Percentiles rank a stretch among this genome's conserved stretches.
These are phyloP conservation scores for Globia sparganii DNA, from an alignment of 2,888 invertebrate species.

Conservation along the genomic window DNA sequence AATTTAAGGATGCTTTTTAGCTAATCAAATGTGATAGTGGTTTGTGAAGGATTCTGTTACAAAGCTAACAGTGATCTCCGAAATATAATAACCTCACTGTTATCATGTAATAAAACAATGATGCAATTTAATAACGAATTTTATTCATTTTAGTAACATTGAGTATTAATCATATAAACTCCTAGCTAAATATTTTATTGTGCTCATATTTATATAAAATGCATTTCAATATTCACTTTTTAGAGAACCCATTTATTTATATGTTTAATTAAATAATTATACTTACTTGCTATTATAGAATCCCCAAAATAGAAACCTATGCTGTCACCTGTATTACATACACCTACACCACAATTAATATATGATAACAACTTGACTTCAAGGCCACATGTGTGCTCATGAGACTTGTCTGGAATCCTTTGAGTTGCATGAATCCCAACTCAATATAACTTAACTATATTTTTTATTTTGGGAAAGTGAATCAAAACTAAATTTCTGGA, in stretches of 20 bases:
- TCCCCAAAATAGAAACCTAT: background rate
- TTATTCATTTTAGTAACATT: slow-evolving; percentile 28
- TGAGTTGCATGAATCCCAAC: slow-evolving; percentile 1
- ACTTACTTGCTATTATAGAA: slow-evolving; percentile 4
- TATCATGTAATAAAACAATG: slow-evolving; percentile 74
- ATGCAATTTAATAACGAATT: slow-evolving; percentile 50
- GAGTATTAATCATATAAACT: slow-evolving; percentile 10
- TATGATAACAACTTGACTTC: background rate
- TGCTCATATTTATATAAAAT: background rate
- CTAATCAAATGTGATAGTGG: slow-evolving; percentile 81
- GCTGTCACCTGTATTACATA: slow-evolving; percentile 3
- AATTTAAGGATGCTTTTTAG: slow-evolving; percentile 82
- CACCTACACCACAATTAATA: slow-evolving; percentile 19
- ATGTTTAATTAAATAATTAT: background rate
- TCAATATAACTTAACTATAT: background rate
- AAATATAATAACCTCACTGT: slow-evolving; percentile 74
- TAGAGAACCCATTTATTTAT: background rate
- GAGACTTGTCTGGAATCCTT: background rate
- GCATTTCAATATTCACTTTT: background rate
- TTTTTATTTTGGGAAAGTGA: background rate
- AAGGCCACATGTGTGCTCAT: background rate
- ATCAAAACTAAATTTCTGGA: background rate
- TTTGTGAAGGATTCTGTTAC: slow-evolving; percentile 78
- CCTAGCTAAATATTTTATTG: background rate
- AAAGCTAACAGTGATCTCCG: slow-evolving; percentile 73